Evolutionary conservation across 2,888 invertebrate genomes (phyloP), one percentile per base, ranked within the genome.

Genomic region (Mesochorus sp.): DNA sequence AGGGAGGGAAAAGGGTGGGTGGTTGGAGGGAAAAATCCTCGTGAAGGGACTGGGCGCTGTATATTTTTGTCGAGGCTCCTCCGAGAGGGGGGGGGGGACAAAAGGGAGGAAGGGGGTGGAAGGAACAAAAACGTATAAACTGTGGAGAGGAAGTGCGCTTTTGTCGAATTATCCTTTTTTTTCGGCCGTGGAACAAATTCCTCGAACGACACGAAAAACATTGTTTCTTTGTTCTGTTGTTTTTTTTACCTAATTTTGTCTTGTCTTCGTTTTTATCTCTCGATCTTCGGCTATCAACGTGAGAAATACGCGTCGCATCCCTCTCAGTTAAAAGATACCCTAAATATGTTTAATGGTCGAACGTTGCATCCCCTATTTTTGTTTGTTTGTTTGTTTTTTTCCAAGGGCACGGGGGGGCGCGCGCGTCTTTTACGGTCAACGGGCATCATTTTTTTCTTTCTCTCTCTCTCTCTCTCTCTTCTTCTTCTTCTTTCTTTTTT

Each of bases 301-400:
- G 44, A 44, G 44, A 44, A 17, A 19, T 6, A 6, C 76, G 87
- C 86, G 87, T 85, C 86, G n/a, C 87, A 88, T 89, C 87, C 87
- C 88, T 86, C n/a, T n/a, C n/a, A 87, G 86, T 87, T 88, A 88
- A 85, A 76, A 79, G 87, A 88, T 87, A 85, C 85, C 85, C 86
- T 85, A 85, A 83, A 83, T 28, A 8, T 17, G 39, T 24, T 42
- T 37, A n/a, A n/a, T n/a, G n/a, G n/a, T n/a, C n/a, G n/a, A n/a
- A n/a, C n/a, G n/a, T n/a, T n/a, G n/a, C n/a, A n/a, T n/a, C n/a
- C n/a, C n/a, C n/a, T n/a, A n/a, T 59, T 61, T 26, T 64, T 37
- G 12, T 12, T 64, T 26, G 12, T 55, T 53, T 12, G 3, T n/a
- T 21, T 17, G 14, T 21, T 8, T 10, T 24, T 49, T 64, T 49